Base-by-base conservation (phyloP, 2,888 invertebrate species). In the Hydriomena furcata region DNA sequence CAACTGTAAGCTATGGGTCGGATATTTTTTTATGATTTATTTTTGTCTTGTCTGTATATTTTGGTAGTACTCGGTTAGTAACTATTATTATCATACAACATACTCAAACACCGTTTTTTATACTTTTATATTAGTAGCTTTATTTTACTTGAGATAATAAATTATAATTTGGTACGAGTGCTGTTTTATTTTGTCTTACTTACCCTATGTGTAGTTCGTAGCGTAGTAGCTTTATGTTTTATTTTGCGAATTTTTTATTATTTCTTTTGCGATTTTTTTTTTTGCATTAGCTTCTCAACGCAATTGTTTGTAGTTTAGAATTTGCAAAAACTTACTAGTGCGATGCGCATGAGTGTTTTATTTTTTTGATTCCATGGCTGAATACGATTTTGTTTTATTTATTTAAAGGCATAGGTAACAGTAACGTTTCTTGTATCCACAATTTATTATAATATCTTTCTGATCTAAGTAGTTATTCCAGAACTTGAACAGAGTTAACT, bases 101-200 rank as follows among this genome's bases (percentile, higher is more conserved):
- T 85, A 86, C 84, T 86, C 84, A 82, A 71, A 71, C 71, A 71
- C 63, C 67, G 73, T 78, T 74, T 61, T 58, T 52, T 52, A 46
- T 79, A 76, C 78, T 79, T 82, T 81, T 82, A 79, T 81, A 77
- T 80, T 67, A 73, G 66, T 86, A 86, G 80, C 71, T 81, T 77
- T 82, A 80, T 74, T 73, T 17, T 17, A 17, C 4, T 3, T 75
- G 67, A 79, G 68, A 70, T 76, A 87, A 83, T 87, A 88, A 88
- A 87, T 85, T 85, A 87, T 87, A 86, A 79, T 80, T 85, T 84
- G 82, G 62, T 80, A 85, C 49, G 24, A 46, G 27, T 53, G 57
- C 66, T 57, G 73, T 84, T 83, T 83, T 66, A 73, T 74, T 75
- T 66, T 6, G 3, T n/a, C n/a, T n/a, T 5, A 5, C 37, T 8